phyloP scores from a whole-genome alignment of 2,888 invertebrate genomes.

The Corbicula japonica region DNA sequence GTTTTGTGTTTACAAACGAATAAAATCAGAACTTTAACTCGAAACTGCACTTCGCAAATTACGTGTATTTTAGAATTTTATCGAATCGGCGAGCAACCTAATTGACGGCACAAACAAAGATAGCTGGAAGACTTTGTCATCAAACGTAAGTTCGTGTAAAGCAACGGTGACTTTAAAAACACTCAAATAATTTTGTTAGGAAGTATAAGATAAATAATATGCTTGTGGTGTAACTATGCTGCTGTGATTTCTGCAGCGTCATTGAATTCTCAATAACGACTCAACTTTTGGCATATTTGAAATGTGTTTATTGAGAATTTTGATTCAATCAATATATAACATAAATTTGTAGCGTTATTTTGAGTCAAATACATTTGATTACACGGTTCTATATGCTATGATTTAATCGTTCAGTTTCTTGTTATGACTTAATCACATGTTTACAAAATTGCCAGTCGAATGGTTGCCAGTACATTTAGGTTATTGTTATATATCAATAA shows the following conservation, averaged over 20 bases:
- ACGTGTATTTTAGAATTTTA: conserved; percentile 24
- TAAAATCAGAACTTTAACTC: background rate
- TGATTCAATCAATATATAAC: no score
- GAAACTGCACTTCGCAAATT: background rate
- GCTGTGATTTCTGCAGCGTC: background rate
- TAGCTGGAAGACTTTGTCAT: conserved; percentile 12
- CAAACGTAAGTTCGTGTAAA: conserved; percentile 6
- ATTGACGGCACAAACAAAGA: conserved; percentile 18
- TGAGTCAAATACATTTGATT: no score
- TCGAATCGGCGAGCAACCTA: conserved; percentile 23
- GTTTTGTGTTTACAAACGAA: background rate
- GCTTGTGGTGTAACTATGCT: background rate
- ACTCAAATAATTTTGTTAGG: background rate
- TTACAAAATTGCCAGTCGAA: no score
- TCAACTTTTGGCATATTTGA: background rate
- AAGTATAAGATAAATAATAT: background rate
- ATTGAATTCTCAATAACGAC: background rate
- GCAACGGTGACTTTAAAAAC: background rate
- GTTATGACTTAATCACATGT: no score
- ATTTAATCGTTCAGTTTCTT: no score
- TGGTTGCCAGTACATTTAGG: no score
- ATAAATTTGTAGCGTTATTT: no score
- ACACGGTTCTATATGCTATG: no score
- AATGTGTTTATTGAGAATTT: no score
- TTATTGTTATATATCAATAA: no score